Evolutionary conservation across 2,113 vertebrate species (phyloP).

Genomic region (Pleuronectes platessa): DNA sequence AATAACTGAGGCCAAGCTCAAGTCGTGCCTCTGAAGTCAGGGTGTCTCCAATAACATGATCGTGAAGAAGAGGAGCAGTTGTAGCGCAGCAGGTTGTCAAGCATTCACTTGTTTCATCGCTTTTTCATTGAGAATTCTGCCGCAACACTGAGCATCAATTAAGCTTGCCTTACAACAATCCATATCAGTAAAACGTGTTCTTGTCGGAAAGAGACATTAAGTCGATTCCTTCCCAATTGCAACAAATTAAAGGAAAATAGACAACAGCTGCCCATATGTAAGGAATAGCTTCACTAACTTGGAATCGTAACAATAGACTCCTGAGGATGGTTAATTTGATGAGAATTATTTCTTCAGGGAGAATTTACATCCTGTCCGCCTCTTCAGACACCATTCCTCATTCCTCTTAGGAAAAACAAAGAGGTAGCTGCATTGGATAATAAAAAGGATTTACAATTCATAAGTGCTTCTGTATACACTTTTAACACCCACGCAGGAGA

Average conservation of each 20-base stretch:
- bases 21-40: constrained; percentile 41
- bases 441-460: constrained; percentile 26
- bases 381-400: constrained; percentile 21
- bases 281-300: constrained; percentile 65
- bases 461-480: constrained; percentile 7
- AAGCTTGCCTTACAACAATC: constrained; percentile 72
- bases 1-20: constrained; percentile 32
- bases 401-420: constrained; percentile 24
- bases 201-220: constrained; percentile 66
- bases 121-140: constrained; percentile 67
- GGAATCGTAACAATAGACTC: constrained; percentile 62
- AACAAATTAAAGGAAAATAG: constrained; percentile 75
- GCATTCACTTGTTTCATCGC: constrained; percentile 59
- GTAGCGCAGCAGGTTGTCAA: constrained; percentile 34
- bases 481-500: constrained; percentile 14
- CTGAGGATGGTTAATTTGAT: constrained; percentile 51
- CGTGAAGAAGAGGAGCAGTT: constrained; percentile 15
- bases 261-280: constrained; percentile 68
- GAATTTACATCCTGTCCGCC: constrained; percentile 19
- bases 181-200: constrained; percentile 73
- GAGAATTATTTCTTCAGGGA: constrained; percentile 31
- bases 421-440: background rate
- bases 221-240: constrained; percentile 76
- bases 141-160: constrained; percentile 71
- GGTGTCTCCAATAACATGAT: constrained; percentile 44